Evolutionary conservation across 2,797 vertebrate species (phyloP), one percentile per base, ranked within the genome.

Genomic region (Gymnoscopelus braueri): DNA sequence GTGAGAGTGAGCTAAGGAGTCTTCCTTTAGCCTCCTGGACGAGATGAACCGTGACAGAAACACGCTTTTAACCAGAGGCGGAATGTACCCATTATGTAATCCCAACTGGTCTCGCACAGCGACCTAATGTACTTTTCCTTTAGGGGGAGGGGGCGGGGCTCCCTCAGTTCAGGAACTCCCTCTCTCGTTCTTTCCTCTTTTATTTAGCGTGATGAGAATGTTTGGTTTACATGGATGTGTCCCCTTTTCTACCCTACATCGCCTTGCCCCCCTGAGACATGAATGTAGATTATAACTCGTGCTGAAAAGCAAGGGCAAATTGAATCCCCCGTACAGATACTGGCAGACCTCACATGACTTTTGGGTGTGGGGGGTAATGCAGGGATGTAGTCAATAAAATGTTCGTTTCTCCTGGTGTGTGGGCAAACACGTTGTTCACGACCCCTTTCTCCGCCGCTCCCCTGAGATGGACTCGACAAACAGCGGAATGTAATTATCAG

Each of bases 11-110:
- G 15, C 52, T 1, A 3, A 14, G 14, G 29, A 1, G 50, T 24
- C 71, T 75, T 39, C 24, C 47, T 73, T 71, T 49, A 13, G 24
- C 39, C 44, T 70, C 15, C 50, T 4, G 2, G 55, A 79, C 48
- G 69, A 77, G 75, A 78, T 78, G 67, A 78, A 58, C 61, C 35
- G 7, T 66, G 65, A 77, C 74, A 83, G 68, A 63, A 66, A 81
- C 77, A 71, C 62, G 74, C 70, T 72, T 44, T 60, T 66, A 69
- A 63, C 56, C 75, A 67, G 67, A 3, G 13, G 51, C 14, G 64
- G 69, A 62, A 65, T 49, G 19, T 24, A 54, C 59, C 58, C 4
- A 4, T 78, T 54, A 59, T 69, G 69, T 72, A 67, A 74, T 79
- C 79, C 61, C 52, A 0, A 29, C 12, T 44, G 69, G 12, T 44